phyloP scores from a whole-genome alignment of 2,888 invertebrate genomes.

The Sarcophaga subvicina region DNA sequence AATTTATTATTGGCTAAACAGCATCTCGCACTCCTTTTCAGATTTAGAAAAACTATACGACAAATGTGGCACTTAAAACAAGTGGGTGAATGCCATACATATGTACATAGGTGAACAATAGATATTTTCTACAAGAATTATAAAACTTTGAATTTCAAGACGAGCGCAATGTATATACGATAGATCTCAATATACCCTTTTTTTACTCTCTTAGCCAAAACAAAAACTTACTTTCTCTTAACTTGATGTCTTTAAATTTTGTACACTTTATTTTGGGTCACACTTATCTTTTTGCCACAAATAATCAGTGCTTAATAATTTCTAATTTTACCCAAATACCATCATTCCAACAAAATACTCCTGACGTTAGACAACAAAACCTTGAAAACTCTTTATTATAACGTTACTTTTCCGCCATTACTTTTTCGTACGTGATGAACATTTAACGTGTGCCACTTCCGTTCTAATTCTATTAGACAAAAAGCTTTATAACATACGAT shows the following conservation, averaged over 20 bases:
- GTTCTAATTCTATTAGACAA: slow-evolving; percentile 66
- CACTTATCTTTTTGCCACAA: slow-evolving; percentile 2
- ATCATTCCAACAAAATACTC: slow-evolving; percentile 32
- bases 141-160: no score
- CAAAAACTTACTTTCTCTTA: no score
- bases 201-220: no score
- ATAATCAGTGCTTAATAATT: slow-evolving; percentile 4
- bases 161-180: no score
- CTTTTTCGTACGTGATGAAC: slow-evolving; percentile 34
- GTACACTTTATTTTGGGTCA: not conserved
- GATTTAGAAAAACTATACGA: slow-evolving; percentile 1
- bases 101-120: not conserved
- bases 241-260: not conserved
- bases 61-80: slow-evolving; percentile 18
- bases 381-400: slow-evolving; percentile 6
- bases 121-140: not conserved
- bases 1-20: slow-evolving; percentile 59
- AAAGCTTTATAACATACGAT: slow-evolving; percentile 58
- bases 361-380: slow-evolving; percentile 30
- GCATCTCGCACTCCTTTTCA: slow-evolving; percentile 5
- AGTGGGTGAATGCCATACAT: not conserved
- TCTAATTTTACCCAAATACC: slow-evolving; percentile 15
- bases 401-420: slow-evolving; percentile 38
- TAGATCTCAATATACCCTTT: no score
- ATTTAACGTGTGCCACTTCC: slow-evolving; percentile 47